Evolutionary conservation across 2,888 invertebrate species (phyloP).

Genomic region (Nematopogon swammerdamellus): DNA sequence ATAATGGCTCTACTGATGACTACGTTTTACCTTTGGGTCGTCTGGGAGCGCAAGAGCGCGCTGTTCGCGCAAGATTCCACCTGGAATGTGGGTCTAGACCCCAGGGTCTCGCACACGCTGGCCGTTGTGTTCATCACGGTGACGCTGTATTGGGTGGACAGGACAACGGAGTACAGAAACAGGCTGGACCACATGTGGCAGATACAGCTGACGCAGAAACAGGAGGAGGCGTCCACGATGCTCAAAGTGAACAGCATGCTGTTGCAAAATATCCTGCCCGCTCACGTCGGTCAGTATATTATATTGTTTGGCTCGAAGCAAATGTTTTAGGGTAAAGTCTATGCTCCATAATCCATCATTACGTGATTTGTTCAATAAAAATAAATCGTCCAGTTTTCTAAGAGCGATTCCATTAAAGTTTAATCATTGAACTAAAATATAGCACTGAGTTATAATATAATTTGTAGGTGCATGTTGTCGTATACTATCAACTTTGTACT

Average conservation of each 20-base stretch:
- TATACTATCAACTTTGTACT: too few relatives aligned
- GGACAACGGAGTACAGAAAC: constrained; percentile 87
- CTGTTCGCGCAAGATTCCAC: constrained; percentile 60
- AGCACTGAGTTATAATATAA: too few relatives aligned
- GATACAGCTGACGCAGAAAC: constrained; percentile 72
- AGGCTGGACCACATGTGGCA: constrained; percentile 77
- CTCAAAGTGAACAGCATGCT: constrained; percentile 85
- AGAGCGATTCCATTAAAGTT: too few relatives aligned
- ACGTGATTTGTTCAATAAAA: too few relatives aligned
- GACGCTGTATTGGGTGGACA: constrained; percentile 79
- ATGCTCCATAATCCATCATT: too few relatives aligned
- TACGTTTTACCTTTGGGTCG: constrained; percentile 62
- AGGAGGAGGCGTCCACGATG: constrained; percentile 81
- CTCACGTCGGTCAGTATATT: constrained; percentile 76
- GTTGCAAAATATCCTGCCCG: constrained; percentile 88
- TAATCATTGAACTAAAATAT: too few relatives aligned
- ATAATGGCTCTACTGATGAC: constrained; percentile 64
- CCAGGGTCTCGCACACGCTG: constrained; percentile 70
- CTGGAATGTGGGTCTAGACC: constrained; percentile 66
- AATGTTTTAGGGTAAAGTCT: too few relatives aligned
- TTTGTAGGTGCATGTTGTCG: too few relatives aligned
- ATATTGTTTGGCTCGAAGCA: too few relatives aligned
- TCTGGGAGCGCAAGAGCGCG: constrained; percentile 60
- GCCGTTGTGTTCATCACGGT: constrained; percentile 70
- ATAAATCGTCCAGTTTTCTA: too few relatives aligned